These are phyloP conservation scores for Sorex maritimensis DNA, from an alignment of 2,797 vertebrate genomes.

Conservation along the genomic window DNA sequence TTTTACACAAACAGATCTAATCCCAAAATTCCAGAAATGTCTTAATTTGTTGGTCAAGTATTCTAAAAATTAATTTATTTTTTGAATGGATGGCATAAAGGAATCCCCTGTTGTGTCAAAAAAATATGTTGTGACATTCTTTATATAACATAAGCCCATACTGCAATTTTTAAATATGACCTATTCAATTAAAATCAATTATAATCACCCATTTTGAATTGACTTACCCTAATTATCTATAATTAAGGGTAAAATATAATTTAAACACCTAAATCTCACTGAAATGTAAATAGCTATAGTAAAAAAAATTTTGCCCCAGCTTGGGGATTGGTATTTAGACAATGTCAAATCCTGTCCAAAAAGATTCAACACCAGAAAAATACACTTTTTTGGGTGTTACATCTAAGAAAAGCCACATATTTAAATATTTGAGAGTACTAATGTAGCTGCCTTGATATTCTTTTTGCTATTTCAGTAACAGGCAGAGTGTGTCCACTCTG, in stretches of 20 bases:
- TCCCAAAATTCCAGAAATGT: slow-evolving; percentile 44
- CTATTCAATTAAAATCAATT: slow-evolving; percentile 56
- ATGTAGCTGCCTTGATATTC: background rate
- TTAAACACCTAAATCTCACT: background rate
- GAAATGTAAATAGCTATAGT: slow-evolving; percentile 16
- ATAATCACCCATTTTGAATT: slow-evolving; percentile 19
- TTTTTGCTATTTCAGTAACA: background rate
- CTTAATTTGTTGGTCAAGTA: slow-evolving; percentile 41
- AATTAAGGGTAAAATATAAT: background rate
- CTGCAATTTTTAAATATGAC: slow-evolving; percentile 57
- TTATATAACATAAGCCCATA: slow-evolving; percentile 19
- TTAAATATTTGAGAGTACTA: slow-evolving; percentile 61
- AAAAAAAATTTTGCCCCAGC: background rate
- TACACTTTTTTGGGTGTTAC: slow-evolving; percentile 51
- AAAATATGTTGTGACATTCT: background rate
- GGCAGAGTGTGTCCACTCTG: background rate
- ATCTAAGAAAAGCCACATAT: slow-evolving; percentile 72
- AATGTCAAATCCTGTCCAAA: slow-evolving; percentile 39
- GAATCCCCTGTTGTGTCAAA: slow-evolving; percentile 47
- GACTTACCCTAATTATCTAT: slow-evolving; percentile 6
- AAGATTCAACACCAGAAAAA: slow-evolving; percentile 65
- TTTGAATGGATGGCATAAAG: slow-evolving; percentile 19
- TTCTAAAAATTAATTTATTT: slow-evolving; percentile 47
- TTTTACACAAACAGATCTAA: slow-evolving; percentile 59
- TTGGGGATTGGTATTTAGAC: slow-evolving; percentile 53